These are phyloP conservation scores for Ormyrus nitidulus DNA, from an alignment of 2,888 invertebrate genomes.

Conservation along the genomic window DNA sequence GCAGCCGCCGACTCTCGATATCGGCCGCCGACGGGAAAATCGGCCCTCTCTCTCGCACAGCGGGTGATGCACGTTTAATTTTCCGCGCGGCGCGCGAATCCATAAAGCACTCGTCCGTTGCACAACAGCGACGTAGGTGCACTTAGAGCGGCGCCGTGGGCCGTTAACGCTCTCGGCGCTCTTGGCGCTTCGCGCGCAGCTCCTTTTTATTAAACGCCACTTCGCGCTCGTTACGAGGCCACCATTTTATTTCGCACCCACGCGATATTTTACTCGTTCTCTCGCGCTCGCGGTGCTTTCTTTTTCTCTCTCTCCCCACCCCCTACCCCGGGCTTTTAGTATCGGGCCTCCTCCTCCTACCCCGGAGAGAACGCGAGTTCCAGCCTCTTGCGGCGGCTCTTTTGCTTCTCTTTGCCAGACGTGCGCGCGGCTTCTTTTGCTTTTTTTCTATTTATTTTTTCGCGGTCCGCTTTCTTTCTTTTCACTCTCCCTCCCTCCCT, in stretches of 20 bases:
- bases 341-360: too few relatives aligned
- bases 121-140: background rate
- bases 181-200: slow-evolving; percentile 36
- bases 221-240: slow-evolving; percentile 59
- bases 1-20: background rate
- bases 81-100: slow-evolving; percentile 36
- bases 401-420: slow-evolving; percentile 6
- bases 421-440: too few relatives aligned
- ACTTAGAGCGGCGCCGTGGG: background rate
- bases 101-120: slow-evolving; percentile 32
- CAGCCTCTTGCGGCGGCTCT: slow-evolving; percentile 23
- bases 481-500: slow-evolving; percentile 56
- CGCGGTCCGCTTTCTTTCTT: background rate
- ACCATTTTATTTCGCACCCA: slow-evolving; percentile 73
- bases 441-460: too few relatives aligned
- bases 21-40: slow-evolving; percentile 39
- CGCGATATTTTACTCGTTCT: slow-evolving; percentile 68
- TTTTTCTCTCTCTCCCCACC: slow-evolving; percentile 32
- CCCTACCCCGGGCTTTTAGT: too few relatives aligned
- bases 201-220: slow-evolving; percentile 62
- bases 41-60: slow-evolving; percentile 4
- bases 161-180: slow-evolving; percentile 18
- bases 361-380: slow-evolving; percentile 27
- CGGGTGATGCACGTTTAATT: slow-evolving; percentile 55
- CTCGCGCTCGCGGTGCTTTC: slow-evolving; percentile 10